Conservation (phyloP, 1,140 invertebrate genomes). For the Radopholus similis region DNA sequence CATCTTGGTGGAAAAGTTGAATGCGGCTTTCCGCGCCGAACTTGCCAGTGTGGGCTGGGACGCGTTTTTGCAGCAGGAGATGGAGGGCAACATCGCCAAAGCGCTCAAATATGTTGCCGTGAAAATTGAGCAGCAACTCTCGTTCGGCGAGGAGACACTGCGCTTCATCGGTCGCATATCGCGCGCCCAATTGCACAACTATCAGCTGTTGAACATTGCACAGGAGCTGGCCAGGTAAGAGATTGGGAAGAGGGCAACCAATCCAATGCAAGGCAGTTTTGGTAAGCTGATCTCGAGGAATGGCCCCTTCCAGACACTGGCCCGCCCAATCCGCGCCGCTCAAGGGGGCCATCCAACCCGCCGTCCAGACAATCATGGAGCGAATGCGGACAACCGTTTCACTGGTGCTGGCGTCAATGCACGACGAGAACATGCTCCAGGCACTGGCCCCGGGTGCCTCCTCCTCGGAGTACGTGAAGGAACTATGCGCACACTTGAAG, state of each 20-base stretch:
- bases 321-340: conserved; percentile 34
- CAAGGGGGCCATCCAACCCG: conserved; percentile 39
- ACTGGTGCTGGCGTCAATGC: conserved; percentile 45
- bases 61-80: conserved; percentile 37
- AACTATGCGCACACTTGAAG: conserved; percentile 52
- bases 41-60: conserved; percentile 48
- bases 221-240: conserved; percentile 30
- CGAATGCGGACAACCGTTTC: conserved; percentile 35
- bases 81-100: conserved; percentile 43
- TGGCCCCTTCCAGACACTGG: conserved; percentile 40
- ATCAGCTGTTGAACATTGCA: conserved; percentile 47
- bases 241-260: conserved; percentile 9
- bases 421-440: conserved; percentile 41
- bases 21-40: conserved; percentile 45
- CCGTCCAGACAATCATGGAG: conserved; percentile 17
- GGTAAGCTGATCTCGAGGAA: conserved; percentile 10
- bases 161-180: conserved; percentile 43
- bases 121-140: conserved; percentile 42
- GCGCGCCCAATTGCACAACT: conserved; percentile 39
- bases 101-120: conserved; percentile 35
- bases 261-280: conserved; percentile 12
- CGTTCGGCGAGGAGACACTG: conserved; percentile 33
- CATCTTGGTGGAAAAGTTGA: conserved; percentile 48
- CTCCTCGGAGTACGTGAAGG: conserved; percentile 48
- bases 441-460: conserved; percentile 6